A percentile compares a stretch with the other conserved stretches of the same genome.
Conservation (phyloP, 2,888 invertebrate species). For the Blera fallax region DNA sequence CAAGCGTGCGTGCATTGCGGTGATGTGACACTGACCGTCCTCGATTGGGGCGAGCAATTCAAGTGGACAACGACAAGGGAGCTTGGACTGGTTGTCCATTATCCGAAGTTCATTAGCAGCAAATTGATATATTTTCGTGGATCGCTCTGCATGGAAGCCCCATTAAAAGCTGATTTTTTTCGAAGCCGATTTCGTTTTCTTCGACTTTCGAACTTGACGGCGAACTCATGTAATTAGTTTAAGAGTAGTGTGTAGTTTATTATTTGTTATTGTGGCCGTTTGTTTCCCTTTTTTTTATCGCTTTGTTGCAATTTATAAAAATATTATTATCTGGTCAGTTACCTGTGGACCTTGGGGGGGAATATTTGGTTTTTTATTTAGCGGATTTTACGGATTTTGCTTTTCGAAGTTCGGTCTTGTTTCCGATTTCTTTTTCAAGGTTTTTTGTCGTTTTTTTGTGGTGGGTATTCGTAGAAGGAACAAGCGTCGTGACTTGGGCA, state of each 20-base stretch:
- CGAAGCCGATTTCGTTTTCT: background rate
- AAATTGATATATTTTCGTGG: conserved; percentile 22
- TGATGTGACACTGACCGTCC: conserved; percentile 69
- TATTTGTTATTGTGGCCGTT: background rate
- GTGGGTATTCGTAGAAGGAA: background rate
- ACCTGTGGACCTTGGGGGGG: conserved; percentile 54
- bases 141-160: conserved; percentile 1
- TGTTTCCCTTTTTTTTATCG: conserved; percentile 9
- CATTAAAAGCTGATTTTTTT: background rate
- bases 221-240: conserved; percentile 30
- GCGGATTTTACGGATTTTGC: conserved; percentile 28
- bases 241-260: background rate
- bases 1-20: conserved; percentile 25
- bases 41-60: conserved; percentile 32
- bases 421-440: conserved; percentile 37
- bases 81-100: conserved; percentile 28
- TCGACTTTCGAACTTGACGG: conserved; percentile 31
- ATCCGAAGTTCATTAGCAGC: conserved; percentile 53
- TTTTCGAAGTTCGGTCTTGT: conserved; percentile 22
- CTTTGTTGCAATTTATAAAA: conserved; percentile 36
- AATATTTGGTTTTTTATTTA: conserved; percentile 13
- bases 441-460: background rate
- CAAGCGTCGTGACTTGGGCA: background rate
- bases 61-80: conserved; percentile 4
- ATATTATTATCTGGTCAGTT: conserved; percentile 61